phyloP scores from a whole-genome alignment of 2,888 invertebrate species.

The Rhaphigaster nebulosa region DNA sequence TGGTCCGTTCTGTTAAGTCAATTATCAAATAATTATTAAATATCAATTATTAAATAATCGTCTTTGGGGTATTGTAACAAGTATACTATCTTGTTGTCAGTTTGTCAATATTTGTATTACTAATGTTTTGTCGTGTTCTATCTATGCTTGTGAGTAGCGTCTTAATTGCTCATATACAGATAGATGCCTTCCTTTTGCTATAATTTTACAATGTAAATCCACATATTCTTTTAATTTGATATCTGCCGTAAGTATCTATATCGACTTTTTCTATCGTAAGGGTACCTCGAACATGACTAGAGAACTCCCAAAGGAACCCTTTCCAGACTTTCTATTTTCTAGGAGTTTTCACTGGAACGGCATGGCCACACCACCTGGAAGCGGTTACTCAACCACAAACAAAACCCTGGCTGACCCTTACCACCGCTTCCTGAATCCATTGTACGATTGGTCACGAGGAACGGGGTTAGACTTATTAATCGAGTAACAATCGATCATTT shows the following conservation, averaged over 20 bases:
- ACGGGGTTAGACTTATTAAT: slow-evolving; percentile 31
- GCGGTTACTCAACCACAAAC: slow-evolving; percentile 22
- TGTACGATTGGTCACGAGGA: slow-evolving; percentile 35
- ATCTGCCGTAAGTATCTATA: neutral
- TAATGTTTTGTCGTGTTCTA: too few relatives aligned
- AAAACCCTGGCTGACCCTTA: slow-evolving; percentile 27
- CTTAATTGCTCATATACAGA: too few relatives aligned
- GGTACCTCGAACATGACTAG: neutral
- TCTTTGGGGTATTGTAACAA: too few relatives aligned
- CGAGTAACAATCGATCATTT: slow-evolving; percentile 31
- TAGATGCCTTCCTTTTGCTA: neutral
- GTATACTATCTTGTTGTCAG: too few relatives aligned
- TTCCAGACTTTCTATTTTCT: slow-evolving; percentile 31
- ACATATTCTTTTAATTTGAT: too few relatives aligned
- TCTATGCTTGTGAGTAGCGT: too few relatives aligned
- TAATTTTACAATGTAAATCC: too few relatives aligned
- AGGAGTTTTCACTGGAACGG: slow-evolving; percentile 32
- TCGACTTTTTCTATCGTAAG: neutral
- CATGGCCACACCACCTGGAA: neutral
- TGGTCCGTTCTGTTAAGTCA: too few relatives aligned
- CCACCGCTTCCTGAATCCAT: slow-evolving; percentile 28
- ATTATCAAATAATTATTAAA: too few relatives aligned
- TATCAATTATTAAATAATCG: too few relatives aligned
- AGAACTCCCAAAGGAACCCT: neutral
- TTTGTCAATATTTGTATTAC: too few relatives aligned